Evolutionary conservation across 1,140 invertebrate species (phyloP), one percentile per base, ranked within the genome.

Genomic region (Melitaea cinxia): DNA sequence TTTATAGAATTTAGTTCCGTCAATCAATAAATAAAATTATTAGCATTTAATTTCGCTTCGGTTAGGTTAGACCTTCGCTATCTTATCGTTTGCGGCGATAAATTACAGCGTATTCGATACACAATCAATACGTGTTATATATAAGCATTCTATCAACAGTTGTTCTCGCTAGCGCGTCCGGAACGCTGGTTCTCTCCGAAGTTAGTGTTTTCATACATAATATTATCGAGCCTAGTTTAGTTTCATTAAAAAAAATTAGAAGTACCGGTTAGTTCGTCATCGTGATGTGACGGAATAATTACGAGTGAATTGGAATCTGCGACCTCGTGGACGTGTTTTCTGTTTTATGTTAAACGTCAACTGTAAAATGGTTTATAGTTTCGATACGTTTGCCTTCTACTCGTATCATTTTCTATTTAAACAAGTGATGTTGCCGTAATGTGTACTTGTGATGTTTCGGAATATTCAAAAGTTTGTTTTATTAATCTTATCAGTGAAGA

Each of bases 31-130:
- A 28, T 53, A 30, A n/a, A n/a, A 59, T 52, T 37, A 49, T 49
- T 24, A 33, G 45, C 45, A 23, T 66, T 9, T 67, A 71, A 76
- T 77, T 63, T 64, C 64, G 63, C 72, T 55, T 75, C 64, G 65
- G 68, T 70, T 75, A 52, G 58, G 65, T 68, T 67, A 59, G 66
- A 37, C 60, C 56, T 30, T 64, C 42, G 60, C 66, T 86, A 89
- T 89, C 83, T 89, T 89, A 89, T 89, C 86, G 76, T 61, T 28
- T 23, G 56, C 76, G 49, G 65, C 80, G 86, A 89, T 89, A 87
- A 85, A 87, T 88, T 87, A 77, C 72, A 64, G 49, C 68, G 73
- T 68, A 73, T 80, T 81, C 83, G 86, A 88, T 86, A 78, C 70
- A 84, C 77, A 82, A 86, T 88, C 86, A 77, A 89, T 86, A 85